phyloP scores from a whole-genome alignment of 2,113 vertebrate species.

The Cyprinodon brontotheroides region DNA sequence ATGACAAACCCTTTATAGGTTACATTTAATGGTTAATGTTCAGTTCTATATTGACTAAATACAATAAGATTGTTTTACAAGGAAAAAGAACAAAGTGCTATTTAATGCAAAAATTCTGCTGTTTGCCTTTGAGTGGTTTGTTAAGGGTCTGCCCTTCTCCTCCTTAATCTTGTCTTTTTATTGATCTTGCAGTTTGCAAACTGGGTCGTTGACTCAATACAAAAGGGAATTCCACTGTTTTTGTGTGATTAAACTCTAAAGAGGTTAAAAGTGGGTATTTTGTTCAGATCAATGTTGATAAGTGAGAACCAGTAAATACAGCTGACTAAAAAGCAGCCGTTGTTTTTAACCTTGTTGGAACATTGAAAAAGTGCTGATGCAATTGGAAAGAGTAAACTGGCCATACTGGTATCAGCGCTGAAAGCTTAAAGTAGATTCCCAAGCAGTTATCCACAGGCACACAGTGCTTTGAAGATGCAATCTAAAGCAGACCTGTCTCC shows the following conservation, averaged over 20 bases:
- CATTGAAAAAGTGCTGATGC: slow-evolving; percentile 7
- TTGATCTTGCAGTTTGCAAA: neutral
- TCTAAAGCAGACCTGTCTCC: neutral
- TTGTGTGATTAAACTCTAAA: neutral
- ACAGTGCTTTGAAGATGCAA: neutral
- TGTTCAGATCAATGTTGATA: slow-evolving; percentile 16
- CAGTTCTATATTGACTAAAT: neutral
- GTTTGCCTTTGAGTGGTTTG: neutral
- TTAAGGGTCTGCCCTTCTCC: neutral
- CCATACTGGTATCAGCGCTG: neutral
- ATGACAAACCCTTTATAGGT: neutral
- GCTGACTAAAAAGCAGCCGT: neutral
- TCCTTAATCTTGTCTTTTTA: slow-evolving; percentile 24
- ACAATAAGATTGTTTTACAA: neutral
- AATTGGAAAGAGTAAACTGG: neutral
- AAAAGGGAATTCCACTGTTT: slow-evolving; percentile 17
- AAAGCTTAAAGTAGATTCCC: neutral
- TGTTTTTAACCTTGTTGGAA: neutral
- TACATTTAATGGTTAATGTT: neutral
- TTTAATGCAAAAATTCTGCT: neutral
- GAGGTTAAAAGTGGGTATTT: slow-evolving; percentile 1
- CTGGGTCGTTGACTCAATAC: neutral
- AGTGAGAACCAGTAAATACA: neutral
- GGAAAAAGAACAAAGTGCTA: neutral
- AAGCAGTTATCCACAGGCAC: neutral